Percentiles rank a stretch among this genome's conserved stretches.
phyloP scores from a whole-genome alignment of 1,140 invertebrate genomes.

The Drosophila trapezifrons region DNA sequence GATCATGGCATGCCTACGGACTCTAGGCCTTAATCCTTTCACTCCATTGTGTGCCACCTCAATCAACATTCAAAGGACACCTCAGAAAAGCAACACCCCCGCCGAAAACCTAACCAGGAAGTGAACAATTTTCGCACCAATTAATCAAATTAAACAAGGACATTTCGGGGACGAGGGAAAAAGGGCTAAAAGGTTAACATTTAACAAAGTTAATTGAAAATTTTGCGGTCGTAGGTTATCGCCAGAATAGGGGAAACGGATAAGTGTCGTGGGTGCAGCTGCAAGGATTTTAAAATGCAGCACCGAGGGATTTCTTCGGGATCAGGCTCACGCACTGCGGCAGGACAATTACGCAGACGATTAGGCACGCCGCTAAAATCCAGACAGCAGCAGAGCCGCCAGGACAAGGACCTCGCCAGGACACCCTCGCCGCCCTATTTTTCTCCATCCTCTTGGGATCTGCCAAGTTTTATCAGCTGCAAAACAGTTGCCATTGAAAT shows the following conservation, averaged over 20 bases:
- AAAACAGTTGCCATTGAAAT: conserved; percentile 81
- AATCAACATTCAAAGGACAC: conserved; percentile 63
- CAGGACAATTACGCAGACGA: conserved; percentile 80
- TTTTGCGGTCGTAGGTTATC: conserved; percentile 52
- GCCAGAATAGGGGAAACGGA: conserved; percentile 15
- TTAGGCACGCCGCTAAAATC: conserved; percentile 68
- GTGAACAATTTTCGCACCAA: conserved; percentile 67
- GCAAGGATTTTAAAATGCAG: conserved; percentile 57
- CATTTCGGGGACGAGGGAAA: conserved; percentile 30
- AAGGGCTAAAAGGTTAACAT: conserved; percentile 54
- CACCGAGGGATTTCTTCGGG: conserved; percentile 36
- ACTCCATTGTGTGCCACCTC: conserved; percentile 45
- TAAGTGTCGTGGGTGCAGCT: conserved; percentile 53
- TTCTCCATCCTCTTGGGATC: conserved; percentile 41
- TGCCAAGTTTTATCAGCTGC: conserved; percentile 80
- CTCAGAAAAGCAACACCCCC: conserved; percentile 30
- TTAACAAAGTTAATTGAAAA: conserved; percentile 74
- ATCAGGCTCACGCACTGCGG: conserved; percentile 62
- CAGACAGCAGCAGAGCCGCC: conserved; percentile 17
- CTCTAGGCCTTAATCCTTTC: conserved; percentile 47
- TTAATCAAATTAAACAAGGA: conserved; percentile 75
- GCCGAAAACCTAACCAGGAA: conserved; percentile 26
- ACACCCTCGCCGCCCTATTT: conserved; percentile 23
- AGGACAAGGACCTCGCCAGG: conserved; percentile 20
- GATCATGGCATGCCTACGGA: conserved; percentile 18